Evolutionary conservation across 2,113 vertebrate species (phyloP), one percentile per base, ranked within the genome.

Genomic region (Miniopterus natalensis): DNA sequence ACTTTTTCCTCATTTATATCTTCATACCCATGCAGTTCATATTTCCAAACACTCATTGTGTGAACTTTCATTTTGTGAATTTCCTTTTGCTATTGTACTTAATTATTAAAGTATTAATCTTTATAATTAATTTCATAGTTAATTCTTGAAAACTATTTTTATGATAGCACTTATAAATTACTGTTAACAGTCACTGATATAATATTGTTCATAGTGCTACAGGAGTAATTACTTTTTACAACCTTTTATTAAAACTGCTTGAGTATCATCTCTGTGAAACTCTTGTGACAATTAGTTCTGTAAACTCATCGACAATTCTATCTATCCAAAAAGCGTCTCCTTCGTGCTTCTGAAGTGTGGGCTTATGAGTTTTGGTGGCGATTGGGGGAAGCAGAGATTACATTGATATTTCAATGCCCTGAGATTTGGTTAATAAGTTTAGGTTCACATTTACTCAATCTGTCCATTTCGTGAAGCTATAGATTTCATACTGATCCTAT

Each of bases 231-330:
- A 42, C 6, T 42, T 84, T 96, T 79, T 70, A 74, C 6, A 68
- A 66, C 21, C 27, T 49, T 68, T 94, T 74, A 70, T 81, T 79
- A 49, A 42, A 63, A 66, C 31, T 57, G 49, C 45, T 53, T 78
- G 9, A 3, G 49, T 85, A 42, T 68, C 6, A 61, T 78, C 14
- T 5, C 8, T 47, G 17, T 70, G 7, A 94, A 81, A 79, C 12
- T 65, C 6, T 42, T 79, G 57, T 40, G 40, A 42, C 95, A 77
- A 95, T 87, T 81, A 49, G 47, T 75, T 92, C 40, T 80, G 8
- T 45, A 71, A 90, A 92, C 25, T 80, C 49, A 70, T 10, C 71
- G 45, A 75, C 9, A 80, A 25, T 10, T 75, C 83, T 59, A 15
- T 70, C 7, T 95, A n/a, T 92, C 31, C 17, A 74, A 47, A 92